Evolutionary conservation across 2,888 invertebrate genomes (phyloP), one percentile per base, ranked within the genome.

Genomic region (Belgica antarctica): DNA sequence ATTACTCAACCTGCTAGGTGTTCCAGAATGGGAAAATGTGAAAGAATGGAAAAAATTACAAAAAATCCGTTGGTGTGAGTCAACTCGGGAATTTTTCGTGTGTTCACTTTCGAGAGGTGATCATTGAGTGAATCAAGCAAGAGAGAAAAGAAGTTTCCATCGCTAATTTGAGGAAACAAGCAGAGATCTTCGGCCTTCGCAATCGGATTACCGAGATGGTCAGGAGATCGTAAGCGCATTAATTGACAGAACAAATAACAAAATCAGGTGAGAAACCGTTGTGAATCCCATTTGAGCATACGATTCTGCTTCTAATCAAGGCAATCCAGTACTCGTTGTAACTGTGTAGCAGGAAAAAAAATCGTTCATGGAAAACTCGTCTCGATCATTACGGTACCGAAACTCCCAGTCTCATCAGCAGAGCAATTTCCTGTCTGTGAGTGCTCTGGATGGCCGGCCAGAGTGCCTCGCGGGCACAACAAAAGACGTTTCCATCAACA

Each of bases 21-120:
- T 52, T 52, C 52, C 52, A 7, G 52, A 17, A n/a, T 52, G 22
- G 17, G 52, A 52, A 52, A 52, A 52, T 22, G 52, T 52, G 52
- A 52, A 52, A 52, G 52, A 52, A 52, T 52, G 22, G n/a, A 52
- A 17, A 52, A n/a, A 52, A 52, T n/a, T 52, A 52, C 17, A 52
- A 52, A n/a, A 52, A n/a, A 22, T 52, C 2, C 41, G 10, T 15
- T 10, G 10, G 41, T 41, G 12, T n/a, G 41, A 41, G 41, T 41
- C 41, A 41, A 15, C 10, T 3, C 3, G 12, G 41, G 15, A 41
- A 12, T 10, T 12, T 12, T 12, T n/a, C 41, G 41, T 31, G 31
- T 31, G 34, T 34, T 7, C 12, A 12, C 12, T 7, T 8, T 7
- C 34, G 34, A 7, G 12, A 34, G 34, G 12, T 8, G 34, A 12